A percentile compares a stretch with the other conserved stretches of the same genome.
Conservation (phyloP, 2,113 vertebrate species). For the Chlorodrepanis virens region DNA sequence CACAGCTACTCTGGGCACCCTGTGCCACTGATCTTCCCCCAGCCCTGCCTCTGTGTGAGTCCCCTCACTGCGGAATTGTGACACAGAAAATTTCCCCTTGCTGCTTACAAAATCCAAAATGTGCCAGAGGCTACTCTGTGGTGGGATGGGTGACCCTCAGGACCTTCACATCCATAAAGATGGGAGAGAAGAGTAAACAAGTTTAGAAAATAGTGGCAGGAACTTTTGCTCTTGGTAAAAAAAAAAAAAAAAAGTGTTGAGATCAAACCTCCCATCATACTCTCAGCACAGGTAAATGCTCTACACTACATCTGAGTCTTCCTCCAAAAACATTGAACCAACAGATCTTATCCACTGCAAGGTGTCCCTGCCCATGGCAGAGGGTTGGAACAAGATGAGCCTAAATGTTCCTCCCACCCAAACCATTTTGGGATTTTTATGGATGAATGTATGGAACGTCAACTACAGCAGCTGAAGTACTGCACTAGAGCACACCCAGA, state of each 20-base stretch:
- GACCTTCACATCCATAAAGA: not conserved
- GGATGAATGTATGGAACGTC: not conserved
- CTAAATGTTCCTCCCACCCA: not conserved
- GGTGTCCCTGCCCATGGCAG: not conserved
- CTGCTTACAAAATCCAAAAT: not conserved
- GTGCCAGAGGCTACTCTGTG: not conserved
- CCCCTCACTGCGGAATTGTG: not conserved
- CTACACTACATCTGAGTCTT: not conserved
- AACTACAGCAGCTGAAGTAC: not conserved
- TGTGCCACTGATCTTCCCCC: not conserved
- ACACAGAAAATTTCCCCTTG: not conserved
- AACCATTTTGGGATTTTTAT: not conserved
- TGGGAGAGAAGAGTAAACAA: not conserved
- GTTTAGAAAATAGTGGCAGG: not conserved
- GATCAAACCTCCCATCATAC: not conserved
- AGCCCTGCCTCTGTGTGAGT: not conserved
- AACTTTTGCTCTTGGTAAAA: not conserved
- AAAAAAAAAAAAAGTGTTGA: not conserved
- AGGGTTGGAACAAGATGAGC: not conserved
- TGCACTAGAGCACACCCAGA: not conserved
- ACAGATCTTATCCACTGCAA: not conserved
- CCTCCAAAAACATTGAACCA: not conserved
- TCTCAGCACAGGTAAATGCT: not conserved
- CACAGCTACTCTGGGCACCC: not conserved
- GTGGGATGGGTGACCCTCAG: not conserved